These are phyloP conservation scores for Malacosoma neustria DNA, from an alignment of 2,888 invertebrate genomes.

Conservation along the genomic window DNA sequence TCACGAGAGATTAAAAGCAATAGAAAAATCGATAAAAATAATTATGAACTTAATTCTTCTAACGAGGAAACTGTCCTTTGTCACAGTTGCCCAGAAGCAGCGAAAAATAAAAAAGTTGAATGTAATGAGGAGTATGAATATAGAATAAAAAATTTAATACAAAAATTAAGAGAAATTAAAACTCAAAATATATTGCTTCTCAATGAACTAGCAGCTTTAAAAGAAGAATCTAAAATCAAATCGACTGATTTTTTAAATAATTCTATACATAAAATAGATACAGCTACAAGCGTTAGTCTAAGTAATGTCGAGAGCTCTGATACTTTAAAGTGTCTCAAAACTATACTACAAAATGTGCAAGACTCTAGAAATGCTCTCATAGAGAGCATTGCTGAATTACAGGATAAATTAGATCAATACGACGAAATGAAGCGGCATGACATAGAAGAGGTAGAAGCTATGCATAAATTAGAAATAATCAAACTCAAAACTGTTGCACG, in stretches of 20 bases:
- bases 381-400: slow-evolving; percentile 32
- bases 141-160: too few species aligned
- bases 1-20: slow-evolving; percentile 11
- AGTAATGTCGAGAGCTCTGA: slow-evolving; percentile 25
- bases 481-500: slow-evolving; percentile 29
- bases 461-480: slow-evolving; percentile 42
- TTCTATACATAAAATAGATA: slow-evolving; percentile 26
- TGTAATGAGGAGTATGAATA: slow-evolving; percentile 28
- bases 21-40: slow-evolving; percentile 10
- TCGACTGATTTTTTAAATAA: slow-evolving; percentile 18
- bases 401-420: slow-evolving; percentile 36
- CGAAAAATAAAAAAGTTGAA: slow-evolving; percentile 9
- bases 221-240: slow-evolving; percentile 26
- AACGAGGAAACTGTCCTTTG: slow-evolving; percentile 20
- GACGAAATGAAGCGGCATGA: slow-evolving; percentile 36
- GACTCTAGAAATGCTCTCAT: slow-evolving; percentile 35
- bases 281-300: slow-evolving; percentile 27
- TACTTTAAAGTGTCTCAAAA: slow-evolving; percentile 34
- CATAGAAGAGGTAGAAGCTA: slow-evolving; percentile 38
- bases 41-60: slow-evolving; percentile 6
- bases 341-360: slow-evolving; percentile 40
- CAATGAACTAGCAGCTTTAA: slow-evolving; percentile 36
- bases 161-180: slow-evolving; percentile 54
- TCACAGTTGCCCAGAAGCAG: slow-evolving; percentile 24
- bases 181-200: slow-evolving; percentile 44